A percentile compares a stretch with the other conserved stretches of the same genome.
Evolutionary conservation across 2,113 vertebrate genomes (phyloP).

Genomic region (Psittacus erithacus): DNA sequence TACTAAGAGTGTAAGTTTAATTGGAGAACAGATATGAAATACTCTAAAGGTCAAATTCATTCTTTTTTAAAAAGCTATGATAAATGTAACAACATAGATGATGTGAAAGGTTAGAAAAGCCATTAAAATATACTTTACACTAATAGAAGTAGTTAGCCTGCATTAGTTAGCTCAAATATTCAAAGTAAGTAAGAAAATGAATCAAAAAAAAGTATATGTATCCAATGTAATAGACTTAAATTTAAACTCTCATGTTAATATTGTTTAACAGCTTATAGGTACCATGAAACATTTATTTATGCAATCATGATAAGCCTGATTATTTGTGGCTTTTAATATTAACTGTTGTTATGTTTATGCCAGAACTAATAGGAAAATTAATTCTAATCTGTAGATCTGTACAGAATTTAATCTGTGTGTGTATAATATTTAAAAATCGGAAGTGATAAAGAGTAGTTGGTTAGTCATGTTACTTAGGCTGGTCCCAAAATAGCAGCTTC

Average conservation of each 20-base stretch:
- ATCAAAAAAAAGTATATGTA: not conserved
- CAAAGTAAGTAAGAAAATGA: not conserved
- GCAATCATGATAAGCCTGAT: not conserved
- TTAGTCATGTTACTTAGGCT: conserved; percentile 75
- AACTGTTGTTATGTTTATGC: not conserved
- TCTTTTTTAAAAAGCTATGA: not conserved
- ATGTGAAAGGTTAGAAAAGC: conserved; percentile 31
- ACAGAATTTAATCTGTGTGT: not conserved
- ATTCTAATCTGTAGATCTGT: not conserved
- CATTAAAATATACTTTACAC: not conserved
- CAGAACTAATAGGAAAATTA: not conserved
- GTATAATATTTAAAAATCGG: conserved; percentile 48
- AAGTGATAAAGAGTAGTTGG: conserved; percentile 71
- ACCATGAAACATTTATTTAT: not conserved
- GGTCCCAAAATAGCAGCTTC: conserved; percentile 78
- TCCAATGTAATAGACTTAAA: not conserved
- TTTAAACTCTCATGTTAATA: not conserved
- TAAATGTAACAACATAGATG: not conserved
- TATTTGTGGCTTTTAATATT: not conserved
- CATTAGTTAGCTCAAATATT: not conserved
- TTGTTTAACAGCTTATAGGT: not conserved
- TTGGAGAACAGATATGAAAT: not conserved
- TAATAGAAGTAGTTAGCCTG: not conserved
- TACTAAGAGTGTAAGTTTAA: not conserved
- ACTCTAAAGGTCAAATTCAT: not conserved